Evolutionary conservation across 2,888 invertebrate genomes (phyloP).

Genomic region (Acrocyrtus sp.): DNA sequence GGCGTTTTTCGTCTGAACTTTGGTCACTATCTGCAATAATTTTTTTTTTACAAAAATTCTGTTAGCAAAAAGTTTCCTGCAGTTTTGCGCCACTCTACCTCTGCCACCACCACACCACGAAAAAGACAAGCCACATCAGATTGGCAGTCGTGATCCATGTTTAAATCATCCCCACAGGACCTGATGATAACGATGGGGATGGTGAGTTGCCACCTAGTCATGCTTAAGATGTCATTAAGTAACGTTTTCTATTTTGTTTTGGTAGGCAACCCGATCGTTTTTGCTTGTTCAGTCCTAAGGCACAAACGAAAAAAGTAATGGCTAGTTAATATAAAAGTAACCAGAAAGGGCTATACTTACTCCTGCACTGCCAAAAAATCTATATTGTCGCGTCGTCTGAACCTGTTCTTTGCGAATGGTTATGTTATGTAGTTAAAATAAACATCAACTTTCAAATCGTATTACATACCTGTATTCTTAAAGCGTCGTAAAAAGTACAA

Average conservation of each 20-base stretch:
- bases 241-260: slow-evolving; percentile 38
- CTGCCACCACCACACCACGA: neutral
- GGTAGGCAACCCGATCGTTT: slow-evolving; percentile 2
- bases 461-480: no score
- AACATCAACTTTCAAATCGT: slow-evolving; percentile 43
- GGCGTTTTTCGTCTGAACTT: no score
- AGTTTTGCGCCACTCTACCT: neutral
- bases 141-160: slow-evolving; percentile 39
- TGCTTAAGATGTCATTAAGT: slow-evolving; percentile 43
- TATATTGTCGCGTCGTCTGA: no score
- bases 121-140: neutral
- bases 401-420: slow-evolving; percentile 34
- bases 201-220: slow-evolving; percentile 34
- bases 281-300: neutral
- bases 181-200: neutral
- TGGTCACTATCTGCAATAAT: no score
- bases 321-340: neutral
- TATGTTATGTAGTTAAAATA: slow-evolving; percentile 31
- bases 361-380: neutral
- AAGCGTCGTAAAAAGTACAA: no score
- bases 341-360: neutral
- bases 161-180: slow-evolving; percentile 26
- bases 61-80: neutral
- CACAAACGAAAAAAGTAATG: no score
- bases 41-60: neutral